Evolutionary conservation across 2,797 vertebrate genomes (phyloP), one percentile per base, ranked within the genome.

Genomic region (Anabacerthia variegaticeps): DNA sequence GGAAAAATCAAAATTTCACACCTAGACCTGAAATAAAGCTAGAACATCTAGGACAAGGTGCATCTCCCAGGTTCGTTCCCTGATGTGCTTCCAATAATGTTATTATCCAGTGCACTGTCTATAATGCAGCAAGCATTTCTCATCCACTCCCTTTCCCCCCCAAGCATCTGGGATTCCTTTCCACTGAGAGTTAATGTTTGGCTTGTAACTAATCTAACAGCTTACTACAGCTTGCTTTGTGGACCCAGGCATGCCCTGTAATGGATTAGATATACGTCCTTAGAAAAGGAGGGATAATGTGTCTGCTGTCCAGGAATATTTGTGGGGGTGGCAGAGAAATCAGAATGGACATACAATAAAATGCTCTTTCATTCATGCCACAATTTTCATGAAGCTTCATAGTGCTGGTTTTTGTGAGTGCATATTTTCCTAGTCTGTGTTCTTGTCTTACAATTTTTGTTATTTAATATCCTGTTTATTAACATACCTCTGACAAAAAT

Each of bases 241-340:
- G 78, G 69, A 91, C 89, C 63, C 17, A 3, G 36, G 54, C 51
- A 44, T 69, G 83, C 69, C n/a, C 77, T 92, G 36, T 92, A 81
- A 92, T 87, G 88, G 52, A 74, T 87, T 88, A 68, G 89, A 87
- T 82, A 77, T 41, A 34, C 44, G 1, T 93, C 94, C 72, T 93
- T 93, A 83, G 81, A 89, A n/a, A 51, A 67, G 79, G 71, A 79
- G 39, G 73, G 48, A 78, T 74, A 54, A 82, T 92, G 49, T 79
- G 77, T 79, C 80, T 49, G 67, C 85, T 89, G 58, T 82, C 78
- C 80, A 92, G 67, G 52, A 84, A 82, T 93, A 80, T 94, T 56
- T 89, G 87, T 86, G 84, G 74, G 83, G 92, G 92, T 14, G 49
- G 67, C 90, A 73, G 92, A 92, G 37, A 76, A 94, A 87, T 82